phyloP scores from a whole-genome alignment of 2,797 vertebrate genomes.

The Setipinna tenuifilis region DNA sequence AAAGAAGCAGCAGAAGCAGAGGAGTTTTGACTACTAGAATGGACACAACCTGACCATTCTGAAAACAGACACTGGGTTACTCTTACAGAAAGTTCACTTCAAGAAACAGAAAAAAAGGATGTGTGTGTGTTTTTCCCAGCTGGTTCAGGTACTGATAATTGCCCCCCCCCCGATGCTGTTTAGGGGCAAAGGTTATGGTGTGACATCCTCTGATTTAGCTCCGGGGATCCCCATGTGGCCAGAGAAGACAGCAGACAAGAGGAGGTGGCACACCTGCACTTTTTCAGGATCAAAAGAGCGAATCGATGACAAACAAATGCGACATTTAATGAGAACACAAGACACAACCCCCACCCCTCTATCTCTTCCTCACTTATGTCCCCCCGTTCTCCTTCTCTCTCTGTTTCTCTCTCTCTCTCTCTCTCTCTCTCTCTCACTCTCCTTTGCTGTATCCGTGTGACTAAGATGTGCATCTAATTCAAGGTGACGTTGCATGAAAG shows the following conservation, averaged over 20 bases:
- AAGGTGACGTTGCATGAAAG: constrained; percentile 51
- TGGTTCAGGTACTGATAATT: background rate
- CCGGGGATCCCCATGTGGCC: background rate
- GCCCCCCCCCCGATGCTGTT: background rate
- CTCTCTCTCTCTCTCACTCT: constrained; percentile 6
- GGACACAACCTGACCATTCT: too few species aligned
- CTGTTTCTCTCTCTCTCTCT: background rate
- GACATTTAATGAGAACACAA: constrained; percentile 7
- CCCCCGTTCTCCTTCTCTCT: constrained; percentile 1
- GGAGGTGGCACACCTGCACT: background rate
- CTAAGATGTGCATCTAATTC: constrained; percentile 49
- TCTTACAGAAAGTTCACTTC: background rate
- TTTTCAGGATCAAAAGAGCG: background rate
- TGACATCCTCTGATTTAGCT: background rate
- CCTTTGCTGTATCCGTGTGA: constrained; percentile 29
- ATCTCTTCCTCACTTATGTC: background rate
- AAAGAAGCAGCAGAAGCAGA: background rate
- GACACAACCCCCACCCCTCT: background rate
- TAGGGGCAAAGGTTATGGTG: background rate
- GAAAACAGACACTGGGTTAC: background rate
- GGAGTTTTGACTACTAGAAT: too few species aligned
- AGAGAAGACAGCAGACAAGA: background rate
- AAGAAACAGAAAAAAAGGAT: constrained; percentile 23
- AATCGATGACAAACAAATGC: background rate
- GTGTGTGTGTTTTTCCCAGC: background rate